A percentile compares a stretch with the other conserved stretches of the same genome.
These are phyloP conservation scores for Heliconius hortense DNA, from an alignment of 2,888 invertebrate genomes.

Conservation along the genomic window DNA sequence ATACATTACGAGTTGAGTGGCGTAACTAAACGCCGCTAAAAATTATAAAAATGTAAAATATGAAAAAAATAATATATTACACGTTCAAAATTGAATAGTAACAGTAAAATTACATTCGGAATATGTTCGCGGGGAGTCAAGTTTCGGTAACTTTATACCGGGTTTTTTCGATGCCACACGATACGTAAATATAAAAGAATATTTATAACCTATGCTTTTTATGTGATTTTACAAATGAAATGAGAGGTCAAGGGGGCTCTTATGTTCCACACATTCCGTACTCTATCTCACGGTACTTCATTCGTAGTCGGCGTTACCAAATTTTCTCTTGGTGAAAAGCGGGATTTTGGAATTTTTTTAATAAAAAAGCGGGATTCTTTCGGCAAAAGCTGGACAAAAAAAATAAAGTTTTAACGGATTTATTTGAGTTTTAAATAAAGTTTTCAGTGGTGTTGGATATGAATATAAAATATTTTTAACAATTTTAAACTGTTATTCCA, in stretches of 20 bases:
- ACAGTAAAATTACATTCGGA: slow-evolving; percentile 43
- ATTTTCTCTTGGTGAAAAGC: too few species aligned
- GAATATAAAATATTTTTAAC: too few species aligned
- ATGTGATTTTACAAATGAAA: slow-evolving; percentile 42
- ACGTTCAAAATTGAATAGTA: slow-evolving; percentile 16
- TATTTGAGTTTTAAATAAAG: too few species aligned
- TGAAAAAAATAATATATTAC: neutral
- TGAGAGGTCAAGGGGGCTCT: neutral
- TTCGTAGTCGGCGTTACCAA: neutral
- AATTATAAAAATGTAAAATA: neutral
- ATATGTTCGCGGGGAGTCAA: slow-evolving; percentile 45
- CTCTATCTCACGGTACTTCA: neutral
- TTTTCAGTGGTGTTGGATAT: too few species aligned
- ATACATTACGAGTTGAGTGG: neutral
- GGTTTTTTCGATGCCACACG: slow-evolving; percentile 54
- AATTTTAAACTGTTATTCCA: too few species aligned
- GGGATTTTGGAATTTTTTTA: too few species aligned
- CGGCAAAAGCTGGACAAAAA: too few species aligned
- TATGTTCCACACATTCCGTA: neutral
- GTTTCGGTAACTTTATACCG: slow-evolving; percentile 52
- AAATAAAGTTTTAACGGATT: too few species aligned
- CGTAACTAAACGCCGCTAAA: neutral
- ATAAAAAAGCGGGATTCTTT: too few species aligned
- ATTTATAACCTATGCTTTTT: slow-evolving; percentile 50
- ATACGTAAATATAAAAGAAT: slow-evolving; percentile 54